Evolutionary conservation across 1,140 invertebrate species (phyloP).

Genomic region (Phortica variegata): DNA sequence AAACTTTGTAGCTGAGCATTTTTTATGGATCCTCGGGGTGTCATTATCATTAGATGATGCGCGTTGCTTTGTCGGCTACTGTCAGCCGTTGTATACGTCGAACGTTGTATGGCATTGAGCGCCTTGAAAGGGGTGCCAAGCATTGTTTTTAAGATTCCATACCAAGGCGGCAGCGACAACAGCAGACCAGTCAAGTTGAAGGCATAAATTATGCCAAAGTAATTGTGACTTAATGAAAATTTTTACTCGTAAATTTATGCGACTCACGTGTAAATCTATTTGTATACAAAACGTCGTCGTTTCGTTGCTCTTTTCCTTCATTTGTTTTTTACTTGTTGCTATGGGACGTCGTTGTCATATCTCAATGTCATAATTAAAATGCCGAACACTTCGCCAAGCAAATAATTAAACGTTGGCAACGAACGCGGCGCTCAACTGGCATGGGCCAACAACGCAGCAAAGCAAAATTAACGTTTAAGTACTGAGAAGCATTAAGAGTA

Average conservation of each 20-base stretch:
- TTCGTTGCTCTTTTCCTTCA: no score
- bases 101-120: neutral
- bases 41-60: conserved; percentile 24
- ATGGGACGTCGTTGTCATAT: no score
- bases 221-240: conserved; percentile 38
- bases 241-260: conserved; percentile 15
- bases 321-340: no score
- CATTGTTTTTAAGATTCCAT: conserved; percentile 37
- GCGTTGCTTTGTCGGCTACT: conserved; percentile 7
- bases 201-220: conserved; percentile 15
- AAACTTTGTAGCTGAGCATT: conserved; percentile 25
- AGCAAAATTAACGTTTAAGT: no score
- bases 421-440: no score
- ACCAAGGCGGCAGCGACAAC: conserved; percentile 15
- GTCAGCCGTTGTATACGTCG: no score
- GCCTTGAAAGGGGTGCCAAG: conserved; percentile 5
- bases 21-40: conserved; percentile 45
- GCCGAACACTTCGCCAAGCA: no score
- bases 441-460: no score
- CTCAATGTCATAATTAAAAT: no score
- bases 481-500: no score
- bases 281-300: no score
- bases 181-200: conserved; percentile 2
- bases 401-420: no score
- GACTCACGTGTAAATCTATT: neutral